Base-by-base conservation (phyloP, 64 coral and sea anemone species). In the Porites australiensis region DNA sequence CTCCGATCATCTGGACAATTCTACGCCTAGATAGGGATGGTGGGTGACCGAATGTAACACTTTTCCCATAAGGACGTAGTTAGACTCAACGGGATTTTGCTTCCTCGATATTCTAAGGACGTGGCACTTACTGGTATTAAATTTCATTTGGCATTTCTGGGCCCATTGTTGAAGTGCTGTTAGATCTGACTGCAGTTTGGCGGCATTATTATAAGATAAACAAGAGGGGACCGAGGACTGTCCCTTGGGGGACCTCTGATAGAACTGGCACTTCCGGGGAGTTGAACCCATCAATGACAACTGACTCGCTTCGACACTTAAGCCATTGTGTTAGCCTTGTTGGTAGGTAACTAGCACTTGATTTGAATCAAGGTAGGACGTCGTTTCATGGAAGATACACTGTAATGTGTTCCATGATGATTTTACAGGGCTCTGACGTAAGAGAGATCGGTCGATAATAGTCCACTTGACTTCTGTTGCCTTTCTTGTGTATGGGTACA, bases 161-260 rank as follows among this genome's bases (percentile, higher is more conserved):
- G 27, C 27, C 27, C 27, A 37, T 37, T 37, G 0, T 37, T 37
- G 27, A 37, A 37, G 27, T 37, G 27, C 27, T 37, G 27, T 37
- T 37, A 37, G 27, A 37, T 37, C 27, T 37, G 27, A 37, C 27
- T 0, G 27, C 27, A 37, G 27, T 37, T 37, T 37, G 27, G 27
- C 19, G 54, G 55, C 58, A 81, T 91, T 27, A 82, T 27, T 86
- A 86, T 14, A 86, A 43, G 21, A 89, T 19, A 79, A 89, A 89
- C 88, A 89, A 60, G 6, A 89, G 58, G 4, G 74, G 88, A 16
- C 88, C 73, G 11, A 89, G 59, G 53, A 89, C 74, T 55, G 86
- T 88, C 15, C 61, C 70, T 71, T 89, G n/a, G 61, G 77, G 89
- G 11, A 82, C 78, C 51, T 77, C 89, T 54, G 79, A 92, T 74